These are phyloP conservation scores for Ectropis crepuscularia DNA, from an alignment of 2,888 invertebrate species.

Conservation along the genomic window DNA sequence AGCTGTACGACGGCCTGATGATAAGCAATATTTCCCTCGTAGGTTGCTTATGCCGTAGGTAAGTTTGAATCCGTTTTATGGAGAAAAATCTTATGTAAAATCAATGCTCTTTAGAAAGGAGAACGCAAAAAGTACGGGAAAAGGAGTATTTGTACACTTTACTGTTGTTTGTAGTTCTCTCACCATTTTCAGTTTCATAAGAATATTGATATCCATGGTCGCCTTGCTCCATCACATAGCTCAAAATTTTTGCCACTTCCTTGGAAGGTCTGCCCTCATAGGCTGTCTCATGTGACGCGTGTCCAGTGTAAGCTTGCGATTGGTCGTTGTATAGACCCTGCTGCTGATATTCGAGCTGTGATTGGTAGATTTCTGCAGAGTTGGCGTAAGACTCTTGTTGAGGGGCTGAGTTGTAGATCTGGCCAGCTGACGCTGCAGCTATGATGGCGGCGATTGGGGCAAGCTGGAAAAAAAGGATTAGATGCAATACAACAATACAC, in stretches of 20 bases:
- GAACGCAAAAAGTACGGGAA: too few species aligned
- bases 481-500: background rate
- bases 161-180: slow-evolving; percentile 24
- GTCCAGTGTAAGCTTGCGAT: slow-evolving; percentile 48
- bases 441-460: slow-evolving; percentile 59
- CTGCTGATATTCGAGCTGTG: slow-evolving; percentile 59
- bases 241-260: slow-evolving; percentile 63
- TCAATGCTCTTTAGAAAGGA: too few species aligned
- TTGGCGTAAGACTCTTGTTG: slow-evolving; percentile 50
- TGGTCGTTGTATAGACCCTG: slow-evolving; percentile 56
- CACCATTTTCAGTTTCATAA: slow-evolving; percentile 87
- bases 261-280: slow-evolving; percentile 46
- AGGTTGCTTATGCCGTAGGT: too few species aligned
- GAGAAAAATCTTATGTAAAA: too few species aligned
- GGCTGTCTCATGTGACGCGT: slow-evolving; percentile 37
- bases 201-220: slow-evolving; percentile 72
- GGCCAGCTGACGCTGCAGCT: slow-evolving; percentile 63
- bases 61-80: too few species aligned
- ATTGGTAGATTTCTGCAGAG: slow-evolving; percentile 63
- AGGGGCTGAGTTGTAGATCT: slow-evolving; percentile 50
- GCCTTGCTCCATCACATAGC: slow-evolving; percentile 58
- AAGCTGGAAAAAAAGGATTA: slow-evolving; percentile 54
- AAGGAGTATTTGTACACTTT: too few species aligned
- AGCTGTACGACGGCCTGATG: too few species aligned
- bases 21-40: too few species aligned